Evolutionary conservation across 2,888 invertebrate genomes (phyloP), one percentile per base, ranked within the genome.

Genomic region (Maniola hyperantus): DNA sequence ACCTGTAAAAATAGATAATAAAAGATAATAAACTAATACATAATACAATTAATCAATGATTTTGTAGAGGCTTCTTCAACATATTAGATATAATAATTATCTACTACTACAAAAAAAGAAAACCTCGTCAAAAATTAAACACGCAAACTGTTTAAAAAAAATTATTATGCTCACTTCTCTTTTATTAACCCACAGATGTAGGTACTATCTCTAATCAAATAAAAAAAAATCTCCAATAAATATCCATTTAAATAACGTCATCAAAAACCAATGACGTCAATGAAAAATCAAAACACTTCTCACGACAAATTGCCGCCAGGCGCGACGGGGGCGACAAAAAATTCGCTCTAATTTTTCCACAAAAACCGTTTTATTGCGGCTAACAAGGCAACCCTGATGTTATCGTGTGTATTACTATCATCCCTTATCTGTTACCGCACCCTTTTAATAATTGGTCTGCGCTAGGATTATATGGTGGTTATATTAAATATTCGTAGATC

Each of bases 361-460:
- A 88, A 88, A 90, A 89, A 87, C 77, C 71, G 76, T 84, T 91
- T 90, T 89, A 91, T 90, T 89, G 84, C 83, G 79, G 74, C 83
- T 88, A 90, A 91, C 89, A 83, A 88, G 87, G 73, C 80, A 82
- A 79, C 83, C 85, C 83, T 74, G 90, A 91, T 89, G 82, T 78
- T 91, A 91, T 91, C 90, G 78, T 71, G 64, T 77, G 84, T 89
- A 91, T 91, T 90, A 90, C 89, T 91, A 91, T 90, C 91, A 89
- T 86, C 88, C 88, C 87, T 86, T 87, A 88, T 87, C 83, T 78
- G 77, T 78, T 79, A 83, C 68, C 86, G 82, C 83, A 77, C 79
- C 83, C 82, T 84, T 71, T 66, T 69, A 67, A 87, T 89, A 88
- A 89, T 89, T 88, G 84, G 81, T 67, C 64, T 33, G 70, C 1